Evolutionary conservation across 2,888 invertebrate species (phyloP), one percentile per base, ranked within the genome.

Genomic region (Lasioglossum villosulum): DNA sequence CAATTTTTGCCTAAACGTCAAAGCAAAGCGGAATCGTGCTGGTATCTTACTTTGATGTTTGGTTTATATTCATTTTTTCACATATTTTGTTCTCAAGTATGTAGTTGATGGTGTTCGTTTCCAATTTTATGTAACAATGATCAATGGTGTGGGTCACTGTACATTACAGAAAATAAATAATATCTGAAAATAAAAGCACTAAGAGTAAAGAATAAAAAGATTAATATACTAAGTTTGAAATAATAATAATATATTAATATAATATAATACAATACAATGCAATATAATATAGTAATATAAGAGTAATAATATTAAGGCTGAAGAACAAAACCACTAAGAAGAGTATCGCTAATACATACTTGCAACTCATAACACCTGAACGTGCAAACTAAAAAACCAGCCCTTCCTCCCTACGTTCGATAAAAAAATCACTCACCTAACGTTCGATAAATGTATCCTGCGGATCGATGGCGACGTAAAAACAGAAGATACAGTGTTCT

Each of bases 401-500:
- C 14, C 0, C 0, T 3, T 4, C 1, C 1, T 1, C 5, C 6
- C 1, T 1, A 0, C 1, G 1, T 6, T 16, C 63, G 19, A 63
- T 30, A 27, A 63, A 16, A 3, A 63, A 63, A 3, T 63, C 63
- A 8, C 16, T 30, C 30, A 19, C 63, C 63, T 63, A 19, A n/a
- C 27, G 14, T 63, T 19, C 19, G 63, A 59, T 59, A 6, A 59
- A 27, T 27, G 16, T 5, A 30, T 59, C 27, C 59, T 59, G 27
- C 2, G 59, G 27, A 10, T 52, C 30, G 30, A 56, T n/a, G 63
- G 6, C 19, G 2, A 30, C 63, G 19, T 19, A 19, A 63, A 63
- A 63, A 63, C 63, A 6, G 63, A 34, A 19, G 2, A 63, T 8
- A 34, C 30, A 30, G 19, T 3, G 30, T 63, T 12, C 30, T 30